Evolutionary conservation across 1,140 invertebrate genomes (phyloP), one percentile per base, ranked within the genome.

Genomic region (Schlechtendalia chinensis): DNA sequence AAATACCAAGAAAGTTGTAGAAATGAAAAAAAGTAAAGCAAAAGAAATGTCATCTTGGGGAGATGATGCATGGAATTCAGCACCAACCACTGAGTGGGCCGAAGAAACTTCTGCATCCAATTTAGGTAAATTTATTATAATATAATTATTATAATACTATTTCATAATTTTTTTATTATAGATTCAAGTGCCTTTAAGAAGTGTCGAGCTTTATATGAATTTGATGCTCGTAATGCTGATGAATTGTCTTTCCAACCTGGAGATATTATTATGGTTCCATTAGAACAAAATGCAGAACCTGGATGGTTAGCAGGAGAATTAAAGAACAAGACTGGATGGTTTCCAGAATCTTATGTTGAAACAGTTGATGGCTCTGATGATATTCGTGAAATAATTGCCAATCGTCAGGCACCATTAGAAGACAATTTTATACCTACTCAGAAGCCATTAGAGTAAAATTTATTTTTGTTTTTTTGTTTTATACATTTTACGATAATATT

Each of bases 221-320:
- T 99, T 88, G 92, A 92, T 67, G 94, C 96, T 0, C 88, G 96
- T 82, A 97, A 96, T 85, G 88, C 89, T 12, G 98, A 99, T 87
- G 98, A 99, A 87, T 90, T 99, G 32, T 94, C 93, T 29, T 93
- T 99, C 82, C 91, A 95, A 86, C 94, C 96, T 54, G 97, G 96
- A 8, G 97, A 98, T 86, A 91, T 97, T 85, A 94, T 99, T 83
- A 88, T 92, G 86, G 94, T 93, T 87, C 92, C 94, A 39, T 87
- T 91, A 45, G 91, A 93, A 81, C 93, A 96, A 86, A 92, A 91
- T 84, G 93, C 93, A 1, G 97, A 99, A 85, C 96, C 96, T 14
- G 97, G 97, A n/a, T 99, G 98, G 98, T 88, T 96, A 82, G 94
- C 94, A 82, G 98, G 98, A 6, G 93, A 96, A 84, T 90, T 96